Base-by-base conservation (phyloP, 2,888 invertebrate species). In the Limenitis camilla region DNA sequence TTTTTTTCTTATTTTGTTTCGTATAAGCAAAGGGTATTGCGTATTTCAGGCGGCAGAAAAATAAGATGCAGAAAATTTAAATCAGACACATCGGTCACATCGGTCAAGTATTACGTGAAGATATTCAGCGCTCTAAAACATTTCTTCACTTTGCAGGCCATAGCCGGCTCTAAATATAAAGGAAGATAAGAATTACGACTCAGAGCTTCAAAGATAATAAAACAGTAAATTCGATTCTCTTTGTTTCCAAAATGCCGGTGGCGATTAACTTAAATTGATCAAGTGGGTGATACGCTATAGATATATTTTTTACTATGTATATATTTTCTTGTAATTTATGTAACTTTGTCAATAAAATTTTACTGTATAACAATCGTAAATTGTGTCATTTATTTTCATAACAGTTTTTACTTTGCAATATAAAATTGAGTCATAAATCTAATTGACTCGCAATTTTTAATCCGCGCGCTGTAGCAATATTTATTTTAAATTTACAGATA, bases 91-190 rank as follows among this genome's bases (percentile, higher is more conserved):
- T 86, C 85, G 60, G 75, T 86, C 62, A 68, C 68, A 60, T 83
- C 86, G 50, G 76, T 76, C 56, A 86, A 83, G 74, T 82, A 82
- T 72, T 84, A 82, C 63, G 75, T 78, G 74, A 84, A 78, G 79
- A 84, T 87, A 65, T 78, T 86, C 71, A 81, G 71, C 74, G 85
- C 85, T 73, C 67, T 87, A 78, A 87, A 85, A 85, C 84, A 84
- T 68, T 84, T 83, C 75, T 87, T 84, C 82, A 87, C 83, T 76
- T 81, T 82, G 65, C 86, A 85, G 78, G 81, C 86, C 67, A 65
- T 81, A 71, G 76, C 79, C 65, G 83, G 85, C 70, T 81, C 77
- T 72, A 85, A 84, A 73, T 82, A 72, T 76, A 85, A 85, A 81
- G 82, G 77, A 73, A 84, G 82, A 78, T 81, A 78, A 68, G 38